Percentiles rank a stretch among this genome's conserved stretches.
These are phyloP conservation scores for Castor canadensis DNA, from an alignment of 2,113 vertebrate genomes.

Conservation along the genomic window DNA sequence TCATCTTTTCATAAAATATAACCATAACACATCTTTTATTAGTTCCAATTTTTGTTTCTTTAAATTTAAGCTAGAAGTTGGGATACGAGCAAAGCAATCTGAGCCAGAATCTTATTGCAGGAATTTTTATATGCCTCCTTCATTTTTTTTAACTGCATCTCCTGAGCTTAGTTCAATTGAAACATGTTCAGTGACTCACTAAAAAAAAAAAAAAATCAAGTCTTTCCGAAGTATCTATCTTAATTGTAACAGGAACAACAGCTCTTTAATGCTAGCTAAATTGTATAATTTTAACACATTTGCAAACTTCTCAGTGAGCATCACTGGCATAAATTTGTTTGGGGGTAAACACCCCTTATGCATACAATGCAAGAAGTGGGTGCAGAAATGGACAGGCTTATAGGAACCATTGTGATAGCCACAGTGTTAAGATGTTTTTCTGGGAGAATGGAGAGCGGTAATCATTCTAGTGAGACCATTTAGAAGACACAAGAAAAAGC, in stretches of 20 bases:
- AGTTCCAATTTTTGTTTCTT: constrained; percentile 24
- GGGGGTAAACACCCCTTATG: not conserved
- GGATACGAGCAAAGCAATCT: not conserved
- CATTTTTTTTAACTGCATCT: not conserved
- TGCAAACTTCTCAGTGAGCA: too few species aligned
- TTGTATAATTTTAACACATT: not conserved
- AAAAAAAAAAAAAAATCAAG: constrained; percentile 18
- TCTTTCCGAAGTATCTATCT: not conserved
- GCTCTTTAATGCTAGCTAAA: not conserved
- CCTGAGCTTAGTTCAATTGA: not conserved
- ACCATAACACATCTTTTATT: not conserved
- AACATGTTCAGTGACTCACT: constrained; percentile 27
- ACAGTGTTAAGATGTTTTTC: not conserved
- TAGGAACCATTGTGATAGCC: not conserved
- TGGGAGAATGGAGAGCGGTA: not conserved
- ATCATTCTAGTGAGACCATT: not conserved
- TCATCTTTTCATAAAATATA: not conserved
- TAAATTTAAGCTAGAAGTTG: not conserved
- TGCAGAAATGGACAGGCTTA: not conserved
- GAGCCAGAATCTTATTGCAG: not conserved
- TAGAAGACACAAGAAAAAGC: not conserved
- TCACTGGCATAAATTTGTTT: not conserved
- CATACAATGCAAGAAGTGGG: not conserved
- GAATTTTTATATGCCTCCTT: constrained; percentile 47
- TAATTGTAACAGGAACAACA: constrained; percentile 42